phyloP scores from a whole-genome alignment of 2,113 vertebrate genomes.

The Psilopogon haemacephalus region DNA sequence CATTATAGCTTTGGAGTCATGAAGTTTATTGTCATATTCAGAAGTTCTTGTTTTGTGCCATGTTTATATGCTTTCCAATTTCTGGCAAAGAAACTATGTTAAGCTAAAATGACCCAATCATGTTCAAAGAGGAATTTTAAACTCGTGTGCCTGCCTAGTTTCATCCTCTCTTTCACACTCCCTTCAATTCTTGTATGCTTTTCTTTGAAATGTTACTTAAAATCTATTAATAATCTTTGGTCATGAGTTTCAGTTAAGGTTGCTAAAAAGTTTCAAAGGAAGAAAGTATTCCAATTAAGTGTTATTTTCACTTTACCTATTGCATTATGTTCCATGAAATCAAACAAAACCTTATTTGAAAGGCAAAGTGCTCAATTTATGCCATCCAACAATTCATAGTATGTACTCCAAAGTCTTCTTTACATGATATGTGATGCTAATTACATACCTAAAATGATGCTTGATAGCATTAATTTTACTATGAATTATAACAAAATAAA shows the following conservation, averaged over 20 bases:
- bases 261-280: constrained; percentile 38
- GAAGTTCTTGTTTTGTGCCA: background rate
- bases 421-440: constrained; percentile 49
- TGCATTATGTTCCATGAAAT: constrained; percentile 21
- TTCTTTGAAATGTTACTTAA: constrained; percentile 30
- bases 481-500: constrained; percentile 63
- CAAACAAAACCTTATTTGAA: constrained; percentile 67
- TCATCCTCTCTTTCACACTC: background rate
- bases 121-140: background rate
- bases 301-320: constrained; percentile 35
- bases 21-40: background rate
- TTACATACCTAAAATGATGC: constrained; percentile 29
- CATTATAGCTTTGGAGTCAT: background rate
- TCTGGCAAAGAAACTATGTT: background rate
- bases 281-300: constrained; percentile 53
- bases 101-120: background rate
- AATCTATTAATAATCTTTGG: constrained; percentile 17
- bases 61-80: background rate
- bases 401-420: constrained; percentile 37
- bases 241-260: constrained; percentile 42
- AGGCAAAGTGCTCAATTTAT: constrained; percentile 47
- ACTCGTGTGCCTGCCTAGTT: background rate
- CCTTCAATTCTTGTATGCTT: background rate
- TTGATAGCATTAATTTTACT: constrained; percentile 56
- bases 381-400: constrained; percentile 3